Evolutionary conservation across 2,888 invertebrate species (phyloP).

Genomic region (Periphyllus acericola): DNA sequence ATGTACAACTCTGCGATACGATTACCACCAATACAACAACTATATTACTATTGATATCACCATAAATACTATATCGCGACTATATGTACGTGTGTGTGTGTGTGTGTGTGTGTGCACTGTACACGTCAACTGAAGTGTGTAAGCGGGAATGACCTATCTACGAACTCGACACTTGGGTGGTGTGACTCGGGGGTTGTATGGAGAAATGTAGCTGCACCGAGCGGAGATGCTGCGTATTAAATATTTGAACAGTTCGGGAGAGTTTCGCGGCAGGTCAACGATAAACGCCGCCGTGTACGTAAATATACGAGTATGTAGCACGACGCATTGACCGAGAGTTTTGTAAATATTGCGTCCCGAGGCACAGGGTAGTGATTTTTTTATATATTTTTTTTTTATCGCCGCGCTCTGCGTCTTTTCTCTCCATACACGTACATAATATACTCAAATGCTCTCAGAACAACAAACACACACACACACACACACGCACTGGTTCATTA

Average conservation of each 20-base stretch:
- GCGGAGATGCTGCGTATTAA: slow-evolving; percentile 4
- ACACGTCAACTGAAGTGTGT: no score
- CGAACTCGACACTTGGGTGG: not conserved
- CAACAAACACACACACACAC: not conserved
- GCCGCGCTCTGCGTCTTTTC: not conserved
- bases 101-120: no score
- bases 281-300: not conserved
- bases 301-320: not conserved
- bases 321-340: slow-evolving; percentile 9
- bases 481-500: not conserved
- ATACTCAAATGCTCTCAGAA: not conserved
- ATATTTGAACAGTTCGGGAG: slow-evolving; percentile 21
- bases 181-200: no score
- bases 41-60: no score
- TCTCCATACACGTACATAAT: not conserved
- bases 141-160: not conserved
- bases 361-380: not conserved
- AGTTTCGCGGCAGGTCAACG: slow-evolving; percentile 11
- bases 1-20: no score
- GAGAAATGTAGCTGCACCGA: not conserved
- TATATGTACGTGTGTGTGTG: no score
- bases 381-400: not conserved
- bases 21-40: no score
- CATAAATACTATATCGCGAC: no score
- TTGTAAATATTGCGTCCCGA: slow-evolving; percentile 19